Evolutionary conservation across 2,113 vertebrate genomes (phyloP), one percentile per base, ranked within the genome.

Genomic region (Balaenoptera acutorostrata): DNA sequence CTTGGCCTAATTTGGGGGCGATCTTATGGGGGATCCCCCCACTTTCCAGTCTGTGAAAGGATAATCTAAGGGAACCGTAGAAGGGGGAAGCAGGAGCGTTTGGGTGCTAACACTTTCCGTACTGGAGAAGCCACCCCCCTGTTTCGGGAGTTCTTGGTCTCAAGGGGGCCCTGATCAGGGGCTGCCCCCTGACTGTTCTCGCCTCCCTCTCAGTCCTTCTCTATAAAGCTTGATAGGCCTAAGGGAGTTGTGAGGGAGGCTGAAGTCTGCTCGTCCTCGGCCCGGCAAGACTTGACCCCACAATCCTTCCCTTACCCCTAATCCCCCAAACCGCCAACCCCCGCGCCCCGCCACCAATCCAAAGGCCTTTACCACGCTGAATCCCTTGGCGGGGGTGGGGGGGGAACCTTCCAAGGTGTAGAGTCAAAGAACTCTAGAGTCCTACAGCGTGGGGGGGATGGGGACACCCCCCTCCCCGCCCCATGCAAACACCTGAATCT

Each of bases 1-100:
- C 96, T 97, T 98, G 97, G 96, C 97, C 96, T 98, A 97, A 95
- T 97, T 91, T 93, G 59, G 85, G 82, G 94, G 89, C 74, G 14
- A 69, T 46, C 52, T 93, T 94, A 49, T 49, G 41, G 66, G 81
- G 78, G 55, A 86, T 55, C 69, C 81, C 52, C 52, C 83, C 63
- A 61, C n/a, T 90, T 97, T 77, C 57, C 63, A 83, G 57, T 61
- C 74, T 91, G 78, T 18, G 86, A 84, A 94, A 95, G 69, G 83
- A 69, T 69, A 31, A 59, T 74, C 39, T 61, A 27, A 93, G 69
- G 87, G 69, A 63, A 90, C 49, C 66, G 41, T 80, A 29, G 74
- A 52, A 61, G 44, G 29, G 33, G 55, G 14, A 31, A 36, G 44
- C 52, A n/a, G 61, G 57, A 85, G 31, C 31, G 25, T 77, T 92